phyloP scores from a whole-genome alignment of 2,888 invertebrate species.

The Apotomis turbidana region DNA sequence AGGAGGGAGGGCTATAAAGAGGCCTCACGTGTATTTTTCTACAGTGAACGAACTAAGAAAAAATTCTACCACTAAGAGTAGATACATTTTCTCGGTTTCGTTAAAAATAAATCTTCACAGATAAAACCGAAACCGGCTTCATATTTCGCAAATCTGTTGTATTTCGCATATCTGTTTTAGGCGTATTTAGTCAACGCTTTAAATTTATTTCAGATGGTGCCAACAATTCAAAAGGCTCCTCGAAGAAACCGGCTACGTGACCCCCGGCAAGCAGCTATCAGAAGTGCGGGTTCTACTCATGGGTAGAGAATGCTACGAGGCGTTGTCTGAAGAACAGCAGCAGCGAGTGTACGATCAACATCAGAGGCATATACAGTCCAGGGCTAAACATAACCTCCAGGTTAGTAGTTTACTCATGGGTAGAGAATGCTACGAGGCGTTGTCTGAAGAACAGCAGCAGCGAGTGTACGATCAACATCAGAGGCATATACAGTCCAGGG shows the following conservation, averaged over 20 bases:
- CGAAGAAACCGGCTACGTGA: conserved; percentile 97
- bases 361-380: conserved; percentile 94
- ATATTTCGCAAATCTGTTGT: too few species aligned
- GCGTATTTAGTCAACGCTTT: too few species aligned
- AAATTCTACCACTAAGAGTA: too few species aligned
- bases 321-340: conserved; percentile 94
- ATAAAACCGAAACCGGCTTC: too few species aligned
- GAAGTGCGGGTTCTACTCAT: conserved; percentile 96
- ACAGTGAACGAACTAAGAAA: too few species aligned
- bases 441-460: conserved; percentile 95
- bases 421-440: conserved; percentile 95
- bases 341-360: conserved; percentile 97
- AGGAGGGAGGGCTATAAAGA: too few species aligned
- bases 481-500: conserved; percentile 93
- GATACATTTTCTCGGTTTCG: too few species aligned
- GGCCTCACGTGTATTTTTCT: too few species aligned
- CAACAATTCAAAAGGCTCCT: conserved; percentile 96
- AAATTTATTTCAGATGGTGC: conserved; percentile 87
- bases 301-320: conserved; percentile 97
- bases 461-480: conserved; percentile 97
- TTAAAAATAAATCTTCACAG: too few species aligned
- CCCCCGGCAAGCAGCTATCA: conserved; percentile 95
- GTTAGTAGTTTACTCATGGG: conserved; percentile 91
- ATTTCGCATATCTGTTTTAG: too few species aligned
- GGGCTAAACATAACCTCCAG: conserved; percentile 95